Base-by-base conservation (phyloP, 1,140 invertebrate species). In the Camponotus vicinus region DNA sequence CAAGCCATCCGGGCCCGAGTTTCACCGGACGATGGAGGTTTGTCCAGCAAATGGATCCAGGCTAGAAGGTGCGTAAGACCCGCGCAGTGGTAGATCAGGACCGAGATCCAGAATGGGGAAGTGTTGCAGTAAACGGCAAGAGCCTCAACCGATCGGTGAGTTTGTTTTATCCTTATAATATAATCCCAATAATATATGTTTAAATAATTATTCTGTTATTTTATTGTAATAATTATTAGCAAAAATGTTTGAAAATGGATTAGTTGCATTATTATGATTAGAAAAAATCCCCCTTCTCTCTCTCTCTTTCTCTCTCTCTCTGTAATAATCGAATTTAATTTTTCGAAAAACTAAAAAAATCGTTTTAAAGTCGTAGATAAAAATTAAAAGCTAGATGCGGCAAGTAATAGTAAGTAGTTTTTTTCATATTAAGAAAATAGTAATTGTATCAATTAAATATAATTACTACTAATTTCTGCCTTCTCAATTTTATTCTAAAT, bases 51-150 rank as follows among this genome's bases (percentile, higher is more conserved):
- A 88, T 90, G 87, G 87, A 76, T 49, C 77, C 86, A 64, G 70
- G 57, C 63, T 86, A 78, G 83, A 82, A 59, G 80, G 86, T 75
- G 88, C 61, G 64, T 90, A 90, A 75, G 76, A 73, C 37, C 83
- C 78, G 86, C 63, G 71, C 61, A 73, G 76, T 86, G 69, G 40
- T 49, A 82, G 82, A 85, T 80, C 88, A 89, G 49, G 89, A 91
- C 73, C 70, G 27, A 86, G 84, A 75, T 88, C 64, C 91, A 96
- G 96, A 94, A 96, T 96, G 94, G 96, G 96, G 93, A 96, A 96
- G 94, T 97, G 97, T 95, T 97, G 97, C 94, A 97, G 96, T 94
- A 97, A 97, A 94, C 96, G 97, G 88, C 96, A 97, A 93, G 97
- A 97, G 94, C 96, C 96, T 90, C 97, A 97, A 93, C 95, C 97